Base-by-base conservation (phyloP, 2,888 invertebrate genomes). In the Drosophila kambysellisi region DNA sequence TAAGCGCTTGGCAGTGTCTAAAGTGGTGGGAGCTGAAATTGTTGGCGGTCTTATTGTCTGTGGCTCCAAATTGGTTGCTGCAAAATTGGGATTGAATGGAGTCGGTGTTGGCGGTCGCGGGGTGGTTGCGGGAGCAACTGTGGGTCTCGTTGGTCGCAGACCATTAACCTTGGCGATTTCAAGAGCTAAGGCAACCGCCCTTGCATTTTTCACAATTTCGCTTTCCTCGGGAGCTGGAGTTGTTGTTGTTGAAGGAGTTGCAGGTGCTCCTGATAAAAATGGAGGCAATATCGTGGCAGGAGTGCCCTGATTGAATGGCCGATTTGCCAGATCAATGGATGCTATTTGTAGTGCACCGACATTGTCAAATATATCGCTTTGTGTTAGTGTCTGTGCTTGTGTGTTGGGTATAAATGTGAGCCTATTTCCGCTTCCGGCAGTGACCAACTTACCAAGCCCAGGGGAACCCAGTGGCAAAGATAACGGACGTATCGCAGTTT, bases 401-500 rank as follows among this genome's bases (percentile, higher is more conserved):
- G 43, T 68, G 63, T 43, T 46, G 41, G n/a, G 51, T 15, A 54
- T 35, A 52, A 20, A 29, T 51, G 56, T 56, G 33, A 35, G 52
- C 35, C 33, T 5, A 43, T 51, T 30, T 48, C 52, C 43, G 15
- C 41, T 32, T 32, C 20, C 43, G 41, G 41, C 56, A 32, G 30
- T 25, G 29, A 32, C 41, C 15, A 75, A 63, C 75, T 71, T 71
- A 76, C 76, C 75, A 75, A 62, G 33, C 39, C 48, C 53, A 29
- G 6, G 20, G 29, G 29, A 50, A 3, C 11, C 30, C 30, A 25
- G 62, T 52, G 74, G 7, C 58, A 88, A 32, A 12, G 77, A 78
- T 9, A 89, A 73, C 11, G 90, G 69, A n/a, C 87, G 88, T 35
- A 90, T 90, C 20, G 82, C 83, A 3, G 70, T 90, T 52, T 90